Percentiles rank a stretch among this genome's conserved stretches.
Conservation (phyloP, 2,888 invertebrate species). For the Drosophila gaucha region DNA sequence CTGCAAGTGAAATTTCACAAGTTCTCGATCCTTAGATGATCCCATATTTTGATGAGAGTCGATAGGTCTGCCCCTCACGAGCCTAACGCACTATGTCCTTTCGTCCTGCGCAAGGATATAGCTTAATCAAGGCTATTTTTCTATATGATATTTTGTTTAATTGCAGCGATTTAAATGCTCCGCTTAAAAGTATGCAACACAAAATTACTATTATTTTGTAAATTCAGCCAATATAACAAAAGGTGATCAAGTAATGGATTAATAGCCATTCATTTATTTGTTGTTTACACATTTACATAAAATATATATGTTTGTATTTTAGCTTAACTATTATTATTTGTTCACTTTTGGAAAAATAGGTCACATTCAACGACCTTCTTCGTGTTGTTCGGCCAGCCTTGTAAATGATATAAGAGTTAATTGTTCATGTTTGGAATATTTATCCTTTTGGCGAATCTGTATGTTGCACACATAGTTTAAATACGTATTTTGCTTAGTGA, state of each 20-base stretch:
- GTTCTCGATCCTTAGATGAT: too few relatives aligned
- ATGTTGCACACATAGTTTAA: constrained; percentile 22
- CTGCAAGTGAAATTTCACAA: too few relatives aligned
- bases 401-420: constrained; percentile 49
- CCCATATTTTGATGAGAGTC: too few relatives aligned
- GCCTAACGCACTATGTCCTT: too few relatives aligned
- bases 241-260: neutral
- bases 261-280: constrained; percentile 4
- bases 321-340: constrained; percentile 27
- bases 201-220: too few relatives aligned
- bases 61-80: too few relatives aligned
- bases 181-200: too few relatives aligned
- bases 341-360: constrained; percentile 28
- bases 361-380: constrained; percentile 13
- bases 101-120: too few relatives aligned
- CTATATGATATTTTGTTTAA: too few relatives aligned
- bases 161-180: too few relatives aligned
- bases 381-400: constrained; percentile 35
- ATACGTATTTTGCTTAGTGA: constrained; percentile 15
- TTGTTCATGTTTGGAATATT: constrained; percentile 16
- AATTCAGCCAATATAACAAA: neutral
- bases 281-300: constrained; percentile 15
- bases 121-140: too few relatives aligned
- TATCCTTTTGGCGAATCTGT: constrained; percentile 46
- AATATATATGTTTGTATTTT: constrained; percentile 9